Evolutionary conservation across 2,888 invertebrate species (phyloP).

Genomic region (Synanthedon formicaeformis): DNA sequence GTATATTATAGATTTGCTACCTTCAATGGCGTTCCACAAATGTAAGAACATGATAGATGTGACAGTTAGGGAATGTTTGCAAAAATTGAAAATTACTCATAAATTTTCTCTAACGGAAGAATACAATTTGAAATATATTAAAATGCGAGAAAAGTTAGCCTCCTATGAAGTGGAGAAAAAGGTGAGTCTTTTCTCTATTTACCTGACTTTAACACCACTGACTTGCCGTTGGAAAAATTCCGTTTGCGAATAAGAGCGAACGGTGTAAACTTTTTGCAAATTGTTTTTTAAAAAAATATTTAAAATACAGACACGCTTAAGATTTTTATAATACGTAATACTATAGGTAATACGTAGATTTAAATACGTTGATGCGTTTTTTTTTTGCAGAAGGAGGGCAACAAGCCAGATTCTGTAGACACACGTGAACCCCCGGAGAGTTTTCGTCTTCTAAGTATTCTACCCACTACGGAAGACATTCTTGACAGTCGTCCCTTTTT

Average conservation of each 20-base stretch:
- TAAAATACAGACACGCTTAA: no score
- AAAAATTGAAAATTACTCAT: slow-evolving; percentile 26
- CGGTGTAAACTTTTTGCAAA: no score
- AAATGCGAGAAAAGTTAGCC: slow-evolving; percentile 24
- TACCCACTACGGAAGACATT: slow-evolving; percentile 36
- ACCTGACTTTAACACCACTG: no score
- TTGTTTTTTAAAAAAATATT: no score
- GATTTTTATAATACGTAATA: no score
- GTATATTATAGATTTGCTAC: slow-evolving; percentile 36
- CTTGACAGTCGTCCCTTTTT: slow-evolving; percentile 27
- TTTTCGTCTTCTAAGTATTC: slow-evolving; percentile 38
- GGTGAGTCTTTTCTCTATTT: slow-evolving; percentile 12
- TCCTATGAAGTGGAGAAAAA: slow-evolving; percentile 18
- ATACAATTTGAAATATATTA: slow-evolving; percentile 18
- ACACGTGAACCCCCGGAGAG: slow-evolving; percentile 33
- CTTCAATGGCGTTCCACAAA: slow-evolving; percentile 34
- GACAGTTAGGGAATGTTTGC: slow-evolving; percentile 30
- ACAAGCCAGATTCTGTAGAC: slow-evolving; percentile 3
- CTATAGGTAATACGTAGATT: no score
- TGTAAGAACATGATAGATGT: slow-evolving; percentile 41
- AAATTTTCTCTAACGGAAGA: slow-evolving; percentile 26
- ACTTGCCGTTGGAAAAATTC: no score
- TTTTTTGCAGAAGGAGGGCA: no score
- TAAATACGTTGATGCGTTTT: no score
- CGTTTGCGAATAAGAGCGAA: no score